phyloP scores from a whole-genome alignment of 1,140 invertebrate genomes.

The Papilio polyxenes region DNA sequence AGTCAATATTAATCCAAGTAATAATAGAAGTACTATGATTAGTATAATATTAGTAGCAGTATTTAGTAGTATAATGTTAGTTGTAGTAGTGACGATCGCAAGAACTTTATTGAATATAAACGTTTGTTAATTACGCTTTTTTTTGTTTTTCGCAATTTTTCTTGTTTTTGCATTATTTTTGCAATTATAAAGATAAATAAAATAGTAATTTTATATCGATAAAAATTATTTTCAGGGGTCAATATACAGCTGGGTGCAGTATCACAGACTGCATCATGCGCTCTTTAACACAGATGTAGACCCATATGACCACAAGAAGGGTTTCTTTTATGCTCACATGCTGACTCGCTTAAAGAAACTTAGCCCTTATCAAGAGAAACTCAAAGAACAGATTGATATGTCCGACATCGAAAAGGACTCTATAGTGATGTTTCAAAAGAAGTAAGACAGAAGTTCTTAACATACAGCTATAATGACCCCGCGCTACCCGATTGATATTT shows the following conservation, averaged over 20 bases:
- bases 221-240: constrained; percentile 82
- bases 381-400: constrained; percentile 90
- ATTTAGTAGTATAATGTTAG: too few relatives aligned
- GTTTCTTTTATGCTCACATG: constrained; percentile 93
- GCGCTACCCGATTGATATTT: too few relatives aligned
- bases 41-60: not conserved
- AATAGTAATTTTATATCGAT: not conserved
- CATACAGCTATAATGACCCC: too few relatives aligned
- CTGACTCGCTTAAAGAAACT: constrained; percentile 84
- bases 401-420: constrained; percentile 91
- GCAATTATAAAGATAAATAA: too few relatives aligned
- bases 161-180: too few relatives aligned
- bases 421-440: constrained; percentile 91
- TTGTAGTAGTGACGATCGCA: too few relatives aligned
- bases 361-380: constrained; percentile 86
- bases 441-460: constrained; percentile 47
- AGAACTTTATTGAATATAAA: too few relatives aligned
- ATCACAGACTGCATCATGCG: constrained; percentile 95
- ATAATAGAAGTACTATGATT: too few relatives aligned
- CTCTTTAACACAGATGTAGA: constrained; percentile 93
- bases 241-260: constrained; percentile 88
- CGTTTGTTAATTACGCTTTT: too few relatives aligned
- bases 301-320: constrained; percentile 92
- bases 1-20: not conserved
- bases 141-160: too few relatives aligned